Percentiles rank a stretch among this genome's conserved stretches.
Evolutionary conservation across 92 coral and sea anemone genomes (phyloP).

Genomic region (Paragorgia papillata): DNA sequence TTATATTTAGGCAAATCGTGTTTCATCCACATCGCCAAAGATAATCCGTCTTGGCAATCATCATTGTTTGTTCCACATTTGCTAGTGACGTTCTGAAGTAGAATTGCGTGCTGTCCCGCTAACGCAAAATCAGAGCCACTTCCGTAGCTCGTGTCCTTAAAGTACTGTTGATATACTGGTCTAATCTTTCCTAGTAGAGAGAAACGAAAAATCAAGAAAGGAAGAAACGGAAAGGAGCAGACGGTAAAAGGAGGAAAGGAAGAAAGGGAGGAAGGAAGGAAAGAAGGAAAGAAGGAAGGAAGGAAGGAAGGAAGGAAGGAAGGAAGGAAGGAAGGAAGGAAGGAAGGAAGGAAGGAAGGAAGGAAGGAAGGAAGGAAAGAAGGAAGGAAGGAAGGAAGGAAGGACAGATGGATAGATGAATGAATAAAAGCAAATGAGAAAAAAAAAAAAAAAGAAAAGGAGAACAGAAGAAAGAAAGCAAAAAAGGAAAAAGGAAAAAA

Average conservation of each 20-base stretch:
- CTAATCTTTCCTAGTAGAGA: slow-evolving; percentile 2
- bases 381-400: not conserved
- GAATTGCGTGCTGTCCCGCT: not conserved
- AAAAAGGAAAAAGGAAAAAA: not conserved
- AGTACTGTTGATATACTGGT: not conserved
- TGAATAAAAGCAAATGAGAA: not conserved
- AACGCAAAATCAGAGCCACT: not conserved
- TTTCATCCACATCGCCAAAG: slow-evolving; percentile 38
- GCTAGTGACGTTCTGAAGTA: not conserved
- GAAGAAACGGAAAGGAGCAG: not conserved
- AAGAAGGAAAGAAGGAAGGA: not conserved
- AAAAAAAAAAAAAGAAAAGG: not conserved
- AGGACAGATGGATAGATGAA: not conserved
- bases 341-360: not conserved
- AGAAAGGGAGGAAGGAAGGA: slow-evolving; percentile 1
- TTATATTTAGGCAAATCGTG: not conserved
- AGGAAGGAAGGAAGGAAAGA: not conserved
- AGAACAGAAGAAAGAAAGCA: not conserved
- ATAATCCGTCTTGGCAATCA: slow-evolving; percentile 16
- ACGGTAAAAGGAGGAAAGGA: not conserved
- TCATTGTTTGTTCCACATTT: slow-evolving; percentile 2
- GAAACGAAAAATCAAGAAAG: not conserved
- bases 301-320: not conserved
- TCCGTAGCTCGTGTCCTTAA: not conserved
- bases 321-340: not conserved